Base-by-base conservation (phyloP, 2,888 invertebrate species). In the Athalia rosae region DNA sequence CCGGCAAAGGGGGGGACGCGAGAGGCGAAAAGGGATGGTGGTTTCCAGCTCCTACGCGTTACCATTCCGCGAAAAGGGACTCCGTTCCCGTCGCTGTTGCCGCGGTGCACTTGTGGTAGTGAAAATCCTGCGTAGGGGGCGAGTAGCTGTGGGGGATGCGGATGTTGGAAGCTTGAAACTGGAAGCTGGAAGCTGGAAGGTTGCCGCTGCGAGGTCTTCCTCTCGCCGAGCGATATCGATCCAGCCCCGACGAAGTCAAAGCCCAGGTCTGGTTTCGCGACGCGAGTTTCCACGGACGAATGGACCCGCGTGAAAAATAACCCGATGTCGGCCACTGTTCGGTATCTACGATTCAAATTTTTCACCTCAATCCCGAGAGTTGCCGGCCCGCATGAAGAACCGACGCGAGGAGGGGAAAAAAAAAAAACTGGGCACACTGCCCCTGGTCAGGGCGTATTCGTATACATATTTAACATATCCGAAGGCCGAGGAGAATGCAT, bases 161-260 rank as follows among this genome's bases (percentile, higher is more conserved):
- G 64, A 64, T 64, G 47, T 47, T 64, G 64, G 58, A 11, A 58
- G 58, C 58, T 58, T 11, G 58, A 58, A 58, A 28, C 62, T 62
- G 62, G 62, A 62, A 41, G 62, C 62, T 62, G 28, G 62, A 15
- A 62, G 41, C 62, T 15, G 28, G 28, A 50, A 67, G 67, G 15
- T 41, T 41, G 41, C 53, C 28, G 67, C 50, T 53, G 50, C 50
- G 53, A 67, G 67, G 67, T 67, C 67, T 67, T 67, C 67, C 50
- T 67, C 67, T 67, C 67, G 67, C 11, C 53, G 45, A 67, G 67
- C 53, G 67, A 67, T 67, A 67, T 67, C 67, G 67, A 67, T 67
- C 67, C 67, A 67, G 66, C 67, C 67, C 50, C 15, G 13, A 67
- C 67, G n/a, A 67, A 67, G 67, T 67, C 67, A 50, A 67, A 67